phyloP scores from a whole-genome alignment of 2,888 invertebrate genomes.

The Polydrusus tereticollis region DNA sequence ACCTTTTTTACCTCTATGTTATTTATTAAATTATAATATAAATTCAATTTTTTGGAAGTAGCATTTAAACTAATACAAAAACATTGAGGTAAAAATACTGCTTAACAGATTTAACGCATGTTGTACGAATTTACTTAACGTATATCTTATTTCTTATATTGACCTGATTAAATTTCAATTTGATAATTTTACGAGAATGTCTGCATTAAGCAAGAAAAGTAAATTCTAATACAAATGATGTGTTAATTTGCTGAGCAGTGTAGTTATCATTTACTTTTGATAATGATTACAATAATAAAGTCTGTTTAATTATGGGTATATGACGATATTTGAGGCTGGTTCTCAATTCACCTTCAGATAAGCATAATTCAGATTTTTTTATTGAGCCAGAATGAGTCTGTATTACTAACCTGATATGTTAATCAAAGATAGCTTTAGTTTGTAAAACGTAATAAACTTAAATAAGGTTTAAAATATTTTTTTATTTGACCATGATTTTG shows the following conservation, averaged over 20 bases:
- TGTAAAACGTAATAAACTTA: conserved; percentile 12
- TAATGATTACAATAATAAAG: no score
- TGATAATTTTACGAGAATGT: no score
- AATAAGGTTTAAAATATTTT: neutral
- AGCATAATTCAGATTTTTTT: neutral
- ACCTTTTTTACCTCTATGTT: neutral
- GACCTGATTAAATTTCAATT: no score
- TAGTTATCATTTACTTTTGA: no score
- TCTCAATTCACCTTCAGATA: neutral
- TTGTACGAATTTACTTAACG: no score
- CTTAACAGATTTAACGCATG: no score
- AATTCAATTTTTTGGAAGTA: neutral
- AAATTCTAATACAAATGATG: no score
- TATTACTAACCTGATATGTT: conserved; percentile 24
- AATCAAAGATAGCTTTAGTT: conserved; percentile 28
- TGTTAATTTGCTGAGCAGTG: no score
- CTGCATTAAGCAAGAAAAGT: no score
- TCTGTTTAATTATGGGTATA: neutral
- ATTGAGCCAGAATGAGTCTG: conserved; percentile 29
- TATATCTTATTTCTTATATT: no score
- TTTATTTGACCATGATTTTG: neutral
- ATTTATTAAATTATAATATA: neutral
- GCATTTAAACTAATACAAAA: neutral
- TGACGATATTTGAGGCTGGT: neutral
- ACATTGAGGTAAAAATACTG: neutral